A percentile compares a stretch with the other conserved stretches of the same genome.
phyloP scores from a whole-genome alignment of 1,140 invertebrate species.

The Drosophila triauraria region DNA sequence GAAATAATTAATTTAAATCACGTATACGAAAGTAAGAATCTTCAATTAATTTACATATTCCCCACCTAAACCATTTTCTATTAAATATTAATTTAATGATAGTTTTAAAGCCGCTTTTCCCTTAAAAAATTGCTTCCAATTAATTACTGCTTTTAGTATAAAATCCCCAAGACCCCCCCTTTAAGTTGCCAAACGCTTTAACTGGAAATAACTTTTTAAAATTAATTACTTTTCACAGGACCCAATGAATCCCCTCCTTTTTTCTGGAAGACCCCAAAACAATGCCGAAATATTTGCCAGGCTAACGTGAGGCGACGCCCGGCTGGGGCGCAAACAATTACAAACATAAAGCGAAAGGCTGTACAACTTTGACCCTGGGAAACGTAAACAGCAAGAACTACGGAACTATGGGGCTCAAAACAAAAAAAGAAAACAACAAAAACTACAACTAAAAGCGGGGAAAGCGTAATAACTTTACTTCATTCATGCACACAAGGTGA shows the following conservation, averaged over 20 bases:
- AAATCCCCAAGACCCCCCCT: neutral
- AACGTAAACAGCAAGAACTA: constrained; percentile 70
- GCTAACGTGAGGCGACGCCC: constrained; percentile 50
- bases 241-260: constrained; percentile 5
- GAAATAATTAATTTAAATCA: neutral
- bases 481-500: constrained; percentile 68
- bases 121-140: constrained; percentile 2
- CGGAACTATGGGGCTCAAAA: constrained; percentile 29
- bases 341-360: constrained; percentile 73
- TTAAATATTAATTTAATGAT: neutral
- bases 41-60: too few relatives aligned
- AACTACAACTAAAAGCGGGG: constrained; percentile 22
- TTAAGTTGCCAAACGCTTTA: neutral
- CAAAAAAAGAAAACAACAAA: constrained; percentile 8
- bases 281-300: constrained; percentile 31
- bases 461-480: constrained; percentile 50
- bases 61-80: neutral
- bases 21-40: too few relatives aligned
- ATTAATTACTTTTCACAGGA: constrained; percentile 16
- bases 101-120: neutral
- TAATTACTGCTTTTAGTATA: neutral
- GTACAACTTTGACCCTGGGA: constrained; percentile 73
- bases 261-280: neutral
- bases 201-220: constrained; percentile 6
- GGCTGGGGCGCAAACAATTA: constrained; percentile 71